Evolutionary conservation across 2,113 vertebrate species (phyloP).

Genomic region (Heterotis niloticus): DNA sequence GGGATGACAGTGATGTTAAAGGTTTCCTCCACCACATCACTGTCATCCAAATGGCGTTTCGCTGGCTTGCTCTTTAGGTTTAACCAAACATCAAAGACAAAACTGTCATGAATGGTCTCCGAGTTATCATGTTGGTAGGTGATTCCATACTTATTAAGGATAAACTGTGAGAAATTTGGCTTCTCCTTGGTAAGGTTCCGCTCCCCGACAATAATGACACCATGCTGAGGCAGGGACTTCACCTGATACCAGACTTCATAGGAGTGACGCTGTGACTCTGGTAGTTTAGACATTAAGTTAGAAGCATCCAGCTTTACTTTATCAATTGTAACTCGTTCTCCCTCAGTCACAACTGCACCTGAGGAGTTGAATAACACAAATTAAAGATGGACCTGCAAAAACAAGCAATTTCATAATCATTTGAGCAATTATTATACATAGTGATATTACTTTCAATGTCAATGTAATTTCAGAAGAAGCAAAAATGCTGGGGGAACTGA

Average conservation of each 20-base stretch:
- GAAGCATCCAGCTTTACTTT: slow-evolving; percentile 75
- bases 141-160: slow-evolving; percentile 78
- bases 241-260: slow-evolving; percentile 87
- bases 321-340: slow-evolving; percentile 71
- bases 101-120: slow-evolving; percentile 72
- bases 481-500: not conserved
- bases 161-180: slow-evolving; percentile 80
- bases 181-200: slow-evolving; percentile 78
- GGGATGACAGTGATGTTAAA: slow-evolving; percentile 78
- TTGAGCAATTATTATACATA: not conserved
- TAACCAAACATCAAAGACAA: slow-evolving; percentile 75
- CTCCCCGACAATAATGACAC: slow-evolving; percentile 73
- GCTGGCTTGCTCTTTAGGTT: slow-evolving; percentile 73
- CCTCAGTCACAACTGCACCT: slow-evolving; percentile 78
- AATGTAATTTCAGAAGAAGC: not conserved
- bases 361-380: slow-evolving; percentile 23
- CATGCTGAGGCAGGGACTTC: slow-evolving; percentile 69
- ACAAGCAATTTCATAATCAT: not conserved
- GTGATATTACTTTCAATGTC: not conserved
- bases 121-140: slow-evolving; percentile 80
- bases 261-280: slow-evolving; percentile 59
- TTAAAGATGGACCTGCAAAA: not conserved
- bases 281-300: slow-evolving; percentile 77
- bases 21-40: slow-evolving; percentile 67
- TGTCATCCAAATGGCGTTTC: slow-evolving; percentile 56